Evolutionary conservation across 2,888 invertebrate species (phyloP), one percentile per base, ranked within the genome.

Genomic region (Drosophila parthenogenetica): DNA sequence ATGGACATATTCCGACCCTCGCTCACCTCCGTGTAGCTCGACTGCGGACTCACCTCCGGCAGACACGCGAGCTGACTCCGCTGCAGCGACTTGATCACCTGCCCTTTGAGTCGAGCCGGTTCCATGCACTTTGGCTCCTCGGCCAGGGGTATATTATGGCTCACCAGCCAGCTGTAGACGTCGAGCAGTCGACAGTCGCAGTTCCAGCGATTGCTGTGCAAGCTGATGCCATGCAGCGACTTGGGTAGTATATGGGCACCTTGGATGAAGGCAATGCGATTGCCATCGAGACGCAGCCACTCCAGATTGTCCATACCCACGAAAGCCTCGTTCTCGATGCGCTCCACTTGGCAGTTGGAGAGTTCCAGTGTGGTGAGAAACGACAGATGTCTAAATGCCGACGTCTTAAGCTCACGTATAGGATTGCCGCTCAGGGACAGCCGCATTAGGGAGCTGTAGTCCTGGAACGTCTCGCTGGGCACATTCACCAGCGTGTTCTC

Each of bases 131-230:
- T 93, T 29, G 97, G 97, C 88, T 97, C 96, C 58, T 95, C 94
- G 32, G 95, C 94, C 89, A 96, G 95, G 8, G 97, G 96, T 79
- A 96, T 95, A 89, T 95, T 95, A 90, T 95, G 95, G 90, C 94
- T 94, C 77, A 94, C 93, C 84, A 98, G 93, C 97, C 97, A 97
- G 73, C 94, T 93, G 89, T 96, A 95, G 88, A 97, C 93, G 85
- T 96, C 95, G 79, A 95, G 93, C 88, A 97, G 93, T 81, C 95
- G 94, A 92, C 98, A 98, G 92, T 97, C 97, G 92, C 98, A 98
- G 80, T 95, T 94, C 98, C 97, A 98, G 77, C 96, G 95, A 93
- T 98, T 98, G 91, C 95, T 95, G 91, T 97, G 96, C 79, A 98
- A 93, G 87, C 96, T 95, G 65, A 97, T 94, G 64, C 96, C 97